Conservation (phyloP, 2,113 vertebrate genomes). For the Oriolus oriolus region DNA sequence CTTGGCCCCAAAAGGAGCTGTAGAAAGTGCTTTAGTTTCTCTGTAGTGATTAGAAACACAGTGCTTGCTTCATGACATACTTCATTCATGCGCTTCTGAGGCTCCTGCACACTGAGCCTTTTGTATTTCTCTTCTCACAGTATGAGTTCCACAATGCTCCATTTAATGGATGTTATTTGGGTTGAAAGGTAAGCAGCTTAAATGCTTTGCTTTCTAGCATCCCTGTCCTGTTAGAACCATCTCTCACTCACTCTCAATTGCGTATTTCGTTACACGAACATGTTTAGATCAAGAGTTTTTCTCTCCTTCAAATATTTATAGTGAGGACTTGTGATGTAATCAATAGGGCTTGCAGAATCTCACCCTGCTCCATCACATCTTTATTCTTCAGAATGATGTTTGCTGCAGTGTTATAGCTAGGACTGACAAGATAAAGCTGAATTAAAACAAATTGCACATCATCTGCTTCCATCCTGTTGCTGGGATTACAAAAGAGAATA, state of each 20-base stretch:
- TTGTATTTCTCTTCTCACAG: not conserved
- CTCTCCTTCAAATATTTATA: slow-evolving; percentile 26
- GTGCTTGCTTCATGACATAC: not conserved
- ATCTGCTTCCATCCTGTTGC: not conserved
- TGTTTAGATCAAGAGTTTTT: slow-evolving; percentile 1
- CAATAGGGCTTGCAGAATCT: slow-evolving; percentile 6
- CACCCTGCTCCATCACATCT: not conserved
- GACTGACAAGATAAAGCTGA: slow-evolving; percentile 27
- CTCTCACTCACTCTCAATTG: not conserved
- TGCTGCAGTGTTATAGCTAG: not conserved
- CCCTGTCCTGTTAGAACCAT: not conserved
- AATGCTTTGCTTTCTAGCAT: slow-evolving; percentile 23
- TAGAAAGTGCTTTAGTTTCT: not conserved
- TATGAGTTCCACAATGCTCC: not conserved
- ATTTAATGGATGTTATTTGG: slow-evolving; percentile 8
- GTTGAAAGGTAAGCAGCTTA: slow-evolving; percentile 39
- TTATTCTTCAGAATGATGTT: slow-evolving; percentile 1
- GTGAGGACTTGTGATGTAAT: slow-evolving; percentile 30
- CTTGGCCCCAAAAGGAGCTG: not conserved
- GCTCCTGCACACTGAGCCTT: not conserved
- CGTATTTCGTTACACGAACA: not conserved
- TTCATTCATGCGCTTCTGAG: not conserved
- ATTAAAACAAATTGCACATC: slow-evolving; percentile 39
- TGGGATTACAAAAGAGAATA: not conserved
- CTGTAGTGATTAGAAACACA: not conserved